These are phyloP conservation scores for Leucoraja erinaceus DNA, from an alignment of 2,113 vertebrate genomes.

Conservation along the genomic window DNA sequence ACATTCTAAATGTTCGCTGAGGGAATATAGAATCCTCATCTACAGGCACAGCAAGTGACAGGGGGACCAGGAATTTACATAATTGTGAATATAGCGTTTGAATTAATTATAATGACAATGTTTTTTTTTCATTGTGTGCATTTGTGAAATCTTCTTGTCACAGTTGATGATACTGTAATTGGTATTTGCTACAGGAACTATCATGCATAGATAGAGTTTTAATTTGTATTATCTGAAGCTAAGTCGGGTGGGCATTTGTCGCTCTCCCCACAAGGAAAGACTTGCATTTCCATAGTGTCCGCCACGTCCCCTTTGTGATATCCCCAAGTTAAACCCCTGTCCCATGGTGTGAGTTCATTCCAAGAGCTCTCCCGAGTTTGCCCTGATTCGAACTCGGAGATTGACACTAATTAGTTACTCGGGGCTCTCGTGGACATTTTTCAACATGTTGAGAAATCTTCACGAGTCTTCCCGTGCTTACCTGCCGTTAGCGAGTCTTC, in stretches of 20 bases:
- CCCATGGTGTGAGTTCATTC: too few relatives aligned
- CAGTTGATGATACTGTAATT: conserved; percentile 7
- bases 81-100: conserved; percentile 9
- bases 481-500: too few relatives aligned
- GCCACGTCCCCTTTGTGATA: too few relatives aligned
- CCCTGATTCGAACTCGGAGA: too few relatives aligned
- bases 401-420: too few relatives aligned
- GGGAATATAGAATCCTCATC: not conserved
- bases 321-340: too few relatives aligned
- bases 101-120: conserved; percentile 30
- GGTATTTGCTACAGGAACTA: not conserved
- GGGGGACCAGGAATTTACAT: conserved; percentile 27
- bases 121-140: not conserved
- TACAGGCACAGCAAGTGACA: not conserved
- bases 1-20: not conserved
- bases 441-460: too few relatives aligned
- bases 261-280: not conserved
- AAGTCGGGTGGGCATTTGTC: not conserved
- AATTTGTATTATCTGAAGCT: not conserved
- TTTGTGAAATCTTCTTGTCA: conserved; percentile 16
- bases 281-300: too few relatives aligned
- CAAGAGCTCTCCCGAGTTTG: too few relatives aligned
- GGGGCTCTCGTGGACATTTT: too few relatives aligned
- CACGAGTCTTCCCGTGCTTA: too few relatives aligned
- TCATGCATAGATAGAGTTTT: not conserved